Percentiles rank a stretch among this genome's conserved stretches.
Evolutionary conservation across 23 tunicate species (phyloP).

Genomic region (Botrylloides violaceus): DNA sequence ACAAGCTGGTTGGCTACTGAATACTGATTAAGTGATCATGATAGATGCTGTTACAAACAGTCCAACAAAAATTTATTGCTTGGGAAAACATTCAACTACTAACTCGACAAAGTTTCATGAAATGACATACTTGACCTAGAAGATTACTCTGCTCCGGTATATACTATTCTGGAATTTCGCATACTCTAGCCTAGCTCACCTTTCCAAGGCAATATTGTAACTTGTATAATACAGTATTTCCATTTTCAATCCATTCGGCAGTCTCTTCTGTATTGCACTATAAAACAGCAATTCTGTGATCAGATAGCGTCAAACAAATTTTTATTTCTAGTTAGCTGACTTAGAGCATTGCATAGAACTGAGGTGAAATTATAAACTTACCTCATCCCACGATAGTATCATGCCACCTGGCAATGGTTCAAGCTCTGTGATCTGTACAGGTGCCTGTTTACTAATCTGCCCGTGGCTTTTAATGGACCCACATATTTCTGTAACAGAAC

Average conservation of each 20-base stretch:
- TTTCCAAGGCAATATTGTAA: constrained; percentile 68
- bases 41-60: no score
- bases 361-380: no score
- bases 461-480: constrained; percentile 7
- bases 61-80: no score
- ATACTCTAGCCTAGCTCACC: constrained; percentile 3
- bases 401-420: constrained; percentile 80
- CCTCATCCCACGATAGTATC: constrained; percentile 48
- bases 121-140: no score
- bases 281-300: no score
- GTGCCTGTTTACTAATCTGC: constrained; percentile 33
- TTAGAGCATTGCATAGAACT: no score
- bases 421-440: constrained; percentile 59
- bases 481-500: neutral
- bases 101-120: no score
- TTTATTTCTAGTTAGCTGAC: neutral
- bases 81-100: no score
- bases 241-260: constrained; percentile 25
- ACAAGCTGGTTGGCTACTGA: no score
- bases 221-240: constrained; percentile 28
- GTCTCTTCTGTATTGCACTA: constrained; percentile 13
- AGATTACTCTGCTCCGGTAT: no score
- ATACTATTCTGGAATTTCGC: no score
- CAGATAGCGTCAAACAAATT: neutral
- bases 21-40: no score